Evolutionary conservation across 2,888 invertebrate species (phyloP).

Genomic region (Spodoptera exigua): DNA sequence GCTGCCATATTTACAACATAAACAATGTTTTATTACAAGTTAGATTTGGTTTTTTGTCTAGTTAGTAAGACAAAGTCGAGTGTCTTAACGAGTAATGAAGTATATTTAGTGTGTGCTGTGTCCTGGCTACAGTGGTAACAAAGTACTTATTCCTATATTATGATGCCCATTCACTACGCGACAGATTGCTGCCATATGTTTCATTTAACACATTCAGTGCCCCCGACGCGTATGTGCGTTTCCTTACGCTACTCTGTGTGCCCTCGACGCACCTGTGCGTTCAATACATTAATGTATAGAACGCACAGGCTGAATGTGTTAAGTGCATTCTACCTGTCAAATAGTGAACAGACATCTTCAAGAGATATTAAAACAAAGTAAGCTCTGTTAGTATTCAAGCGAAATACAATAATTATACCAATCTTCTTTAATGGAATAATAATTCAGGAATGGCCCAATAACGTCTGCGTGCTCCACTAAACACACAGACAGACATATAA

Average conservation of each 20-base stretch:
- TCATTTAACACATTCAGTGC: no score
- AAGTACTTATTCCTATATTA: slow-evolving; percentile 43
- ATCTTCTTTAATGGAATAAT: slow-evolving; percentile 56
- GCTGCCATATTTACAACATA: slow-evolving; percentile 81
- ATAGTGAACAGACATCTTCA: slow-evolving; percentile 16
- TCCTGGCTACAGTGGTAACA: slow-evolving; percentile 50
- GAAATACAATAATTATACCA: slow-evolving; percentile 34
- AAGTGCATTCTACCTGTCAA: no score
- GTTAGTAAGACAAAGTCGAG: slow-evolving; percentile 13
- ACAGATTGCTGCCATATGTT: background rate
- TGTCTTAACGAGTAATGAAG: slow-evolving; percentile 13
- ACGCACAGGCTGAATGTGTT: no score
- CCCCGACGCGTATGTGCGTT: no score
- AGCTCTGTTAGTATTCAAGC: slow-evolving; percentile 41
- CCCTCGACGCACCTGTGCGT: no score
- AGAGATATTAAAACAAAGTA: slow-evolving; percentile 30
- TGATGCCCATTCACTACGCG: slow-evolving; percentile 4
- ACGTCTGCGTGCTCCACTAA: slow-evolving; percentile 14
- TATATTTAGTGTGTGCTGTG: slow-evolving; percentile 18
- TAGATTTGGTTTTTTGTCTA: slow-evolving; percentile 62
- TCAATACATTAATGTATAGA: background rate
- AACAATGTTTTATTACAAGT: slow-evolving; percentile 56
- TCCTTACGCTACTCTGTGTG: no score
- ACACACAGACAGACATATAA: slow-evolving; percentile 15
- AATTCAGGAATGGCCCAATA: slow-evolving; percentile 59